Evolutionary conservation across 2,113 vertebrate species (phyloP), one percentile per base, ranked within the genome.

Genomic region (Zingel zingel): DNA sequence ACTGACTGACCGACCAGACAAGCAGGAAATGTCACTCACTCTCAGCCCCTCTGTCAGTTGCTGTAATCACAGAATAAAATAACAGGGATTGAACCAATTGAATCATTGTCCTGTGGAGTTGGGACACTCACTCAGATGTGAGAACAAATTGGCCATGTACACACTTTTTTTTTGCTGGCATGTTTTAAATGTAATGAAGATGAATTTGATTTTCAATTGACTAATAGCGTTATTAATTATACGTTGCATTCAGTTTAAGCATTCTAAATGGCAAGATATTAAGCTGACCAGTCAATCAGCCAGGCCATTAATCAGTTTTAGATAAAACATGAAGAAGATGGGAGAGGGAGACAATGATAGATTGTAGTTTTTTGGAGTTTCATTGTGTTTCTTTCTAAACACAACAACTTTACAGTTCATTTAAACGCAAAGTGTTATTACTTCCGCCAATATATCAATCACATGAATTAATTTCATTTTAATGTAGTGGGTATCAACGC

Each of bases 141-240:
- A 48, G 4, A 47, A 33, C 36, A 66, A 50, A 58, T 48, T 13
- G 4, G 14, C 7, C 33, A 43, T 27, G 15, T 48, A 3, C 50
- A 8, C 53, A 77, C 0, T 53, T 21, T n/a, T 19, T 2, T 39
- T 27, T 56, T 45, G 14, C 36, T 56, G 48, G 2, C 66, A n/a
- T 48, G 14, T 68, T 68, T 53, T 50, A 2, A 67, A 74, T 51
- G 25, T 25, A 1, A 25, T 25, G 25, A n/a, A 59, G 43, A 57
- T 48, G 43, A 0, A 25, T 13, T 39, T 62, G 27, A 19, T 30
- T 71, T 69, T 51, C 5, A 15, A 47, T 57, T 63, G 45, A 10
- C 33, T 45, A 53, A 74, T 59, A 21, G 36, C 78, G 18, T 71
- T 56, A 56, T 83, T 65, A 83, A 88, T 79, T 39, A 76, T 64